A percentile compares a stretch with the other conserved stretches of the same genome.
These are phyloP conservation scores for Agonopterix subpropinquella DNA, from an alignment of 2,888 invertebrate genomes.

Conservation along the genomic window DNA sequence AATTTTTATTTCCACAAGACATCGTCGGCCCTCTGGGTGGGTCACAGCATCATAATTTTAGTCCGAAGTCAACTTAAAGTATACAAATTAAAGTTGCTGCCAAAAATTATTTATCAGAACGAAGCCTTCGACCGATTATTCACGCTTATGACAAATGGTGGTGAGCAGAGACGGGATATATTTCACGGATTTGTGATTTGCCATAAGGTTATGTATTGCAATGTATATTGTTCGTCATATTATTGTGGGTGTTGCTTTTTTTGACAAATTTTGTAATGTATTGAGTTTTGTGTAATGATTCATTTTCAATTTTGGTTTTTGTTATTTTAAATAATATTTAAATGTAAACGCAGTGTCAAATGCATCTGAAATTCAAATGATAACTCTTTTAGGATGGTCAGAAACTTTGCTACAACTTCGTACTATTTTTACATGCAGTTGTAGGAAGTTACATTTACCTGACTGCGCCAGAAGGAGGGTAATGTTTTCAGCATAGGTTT, in stretches of 20 bases:
- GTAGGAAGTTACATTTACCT: too few relatives aligned
- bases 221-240: slow-evolving; percentile 21
- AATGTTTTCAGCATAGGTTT: too few relatives aligned
- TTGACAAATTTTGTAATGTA: slow-evolving; percentile 12
- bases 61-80: slow-evolving; percentile 20
- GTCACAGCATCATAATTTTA: slow-evolving; percentile 25
- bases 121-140: slow-evolving; percentile 42
- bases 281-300: slow-evolving; percentile 5
- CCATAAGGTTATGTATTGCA: slow-evolving; percentile 24
- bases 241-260: slow-evolving; percentile 12
- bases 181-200: slow-evolving; percentile 60
- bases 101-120: slow-evolving; percentile 59
- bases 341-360: neutral
- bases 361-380: neutral
- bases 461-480: too few relatives aligned
- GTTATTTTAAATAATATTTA: neutral
- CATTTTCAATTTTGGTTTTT: neutral
- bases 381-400: too few relatives aligned
- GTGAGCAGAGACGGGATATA: slow-evolving; percentile 31
- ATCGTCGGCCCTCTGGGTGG: slow-evolving; percentile 23
- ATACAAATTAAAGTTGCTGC: slow-evolving; percentile 42
- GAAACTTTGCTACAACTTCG: too few relatives aligned
- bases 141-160: slow-evolving; percentile 59
- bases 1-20: too few relatives aligned
- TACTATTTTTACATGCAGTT: too few relatives aligned